Evolutionary conservation across 2,797 vertebrate genomes (phyloP).

Genomic region (Trematomus bernacchii): DNA sequence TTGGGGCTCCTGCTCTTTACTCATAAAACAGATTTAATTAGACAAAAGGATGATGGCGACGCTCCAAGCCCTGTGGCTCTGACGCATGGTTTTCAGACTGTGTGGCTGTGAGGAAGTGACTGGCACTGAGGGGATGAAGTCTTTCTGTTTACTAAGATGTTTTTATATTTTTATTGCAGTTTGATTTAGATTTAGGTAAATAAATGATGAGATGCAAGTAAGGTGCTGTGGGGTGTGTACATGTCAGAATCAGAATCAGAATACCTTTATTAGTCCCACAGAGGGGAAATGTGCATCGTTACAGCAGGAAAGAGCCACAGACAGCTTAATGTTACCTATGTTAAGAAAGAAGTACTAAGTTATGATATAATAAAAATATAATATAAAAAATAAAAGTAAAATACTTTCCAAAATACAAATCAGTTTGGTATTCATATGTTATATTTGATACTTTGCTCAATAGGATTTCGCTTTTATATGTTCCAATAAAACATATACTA

Average conservation of each 20-base stretch:
- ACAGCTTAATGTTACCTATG: too few relatives aligned
- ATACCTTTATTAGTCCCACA: too few relatives aligned
- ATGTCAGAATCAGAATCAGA: too few relatives aligned
- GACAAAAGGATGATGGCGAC: slow-evolving; percentile 70
- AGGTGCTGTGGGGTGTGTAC: neutral
- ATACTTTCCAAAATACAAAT: too few relatives aligned
- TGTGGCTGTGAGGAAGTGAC: slow-evolving; percentile 35
- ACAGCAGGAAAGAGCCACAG: too few relatives aligned
- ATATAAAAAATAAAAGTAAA: too few relatives aligned
- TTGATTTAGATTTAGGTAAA: slow-evolving; percentile 29
- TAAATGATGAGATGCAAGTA: slow-evolving; percentile 20
- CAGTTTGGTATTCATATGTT: neutral
- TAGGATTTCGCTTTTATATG: neutral
- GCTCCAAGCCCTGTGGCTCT: slow-evolving; percentile 68
- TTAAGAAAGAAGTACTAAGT: too few relatives aligned
- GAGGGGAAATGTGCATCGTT: too few relatives aligned
- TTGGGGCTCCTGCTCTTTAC: slow-evolving; percentile 60
- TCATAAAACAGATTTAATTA: slow-evolving; percentile 80
- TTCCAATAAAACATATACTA: neutral
- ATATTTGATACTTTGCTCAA: neutral
- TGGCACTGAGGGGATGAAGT: slow-evolving; percentile 45
- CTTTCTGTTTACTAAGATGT: slow-evolving; percentile 40
- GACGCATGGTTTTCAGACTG: slow-evolving; percentile 46
- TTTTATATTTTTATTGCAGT: slow-evolving; percentile 26
- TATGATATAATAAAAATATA: too few relatives aligned